Evolutionary conservation across 2,888 invertebrate species (phyloP).

Genomic region (Amiota minor): DNA sequence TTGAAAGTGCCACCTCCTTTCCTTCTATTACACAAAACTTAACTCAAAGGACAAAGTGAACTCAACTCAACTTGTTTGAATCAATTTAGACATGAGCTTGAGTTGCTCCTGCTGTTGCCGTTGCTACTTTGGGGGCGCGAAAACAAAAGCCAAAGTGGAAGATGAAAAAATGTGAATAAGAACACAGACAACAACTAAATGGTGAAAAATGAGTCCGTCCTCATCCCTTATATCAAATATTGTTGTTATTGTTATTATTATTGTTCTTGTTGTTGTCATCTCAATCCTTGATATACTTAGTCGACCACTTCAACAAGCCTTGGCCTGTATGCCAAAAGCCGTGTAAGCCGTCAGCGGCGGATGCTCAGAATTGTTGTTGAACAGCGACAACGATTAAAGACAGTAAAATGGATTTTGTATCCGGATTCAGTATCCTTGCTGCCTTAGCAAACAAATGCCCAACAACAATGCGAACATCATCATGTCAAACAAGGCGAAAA

Average conservation of each 20-base stretch:
- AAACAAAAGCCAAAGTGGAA: slow-evolving; percentile 18
- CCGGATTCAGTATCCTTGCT: not conserved
- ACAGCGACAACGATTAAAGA: slow-evolving; percentile 38
- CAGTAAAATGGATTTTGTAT: slow-evolving; percentile 7
- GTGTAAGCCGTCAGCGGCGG: not conserved
- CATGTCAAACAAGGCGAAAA: slow-evolving; percentile 31
- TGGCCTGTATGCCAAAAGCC: not conserved
- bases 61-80: slow-evolving; percentile 17
- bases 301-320: not conserved
- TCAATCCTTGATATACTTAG: not conserved
- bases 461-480: not conserved
- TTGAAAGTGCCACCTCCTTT: not conserved
- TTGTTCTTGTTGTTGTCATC: too few species aligned
- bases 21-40: not conserved
- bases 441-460: slow-evolving; percentile 13
- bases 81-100: slow-evolving; percentile 32
- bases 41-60: slow-evolving; percentile 7
- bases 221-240: slow-evolving; percentile 3
- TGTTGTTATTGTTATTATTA: too few species aligned
- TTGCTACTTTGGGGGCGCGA: not conserved
- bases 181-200: slow-evolving; percentile 2
- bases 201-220: not conserved
- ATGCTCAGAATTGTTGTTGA: slow-evolving; percentile 24
- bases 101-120: not conserved
- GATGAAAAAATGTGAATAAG: slow-evolving; percentile 3